phyloP scores from a whole-genome alignment of 2,113 vertebrate species.

The Tenebrosternarchus preto region DNA sequence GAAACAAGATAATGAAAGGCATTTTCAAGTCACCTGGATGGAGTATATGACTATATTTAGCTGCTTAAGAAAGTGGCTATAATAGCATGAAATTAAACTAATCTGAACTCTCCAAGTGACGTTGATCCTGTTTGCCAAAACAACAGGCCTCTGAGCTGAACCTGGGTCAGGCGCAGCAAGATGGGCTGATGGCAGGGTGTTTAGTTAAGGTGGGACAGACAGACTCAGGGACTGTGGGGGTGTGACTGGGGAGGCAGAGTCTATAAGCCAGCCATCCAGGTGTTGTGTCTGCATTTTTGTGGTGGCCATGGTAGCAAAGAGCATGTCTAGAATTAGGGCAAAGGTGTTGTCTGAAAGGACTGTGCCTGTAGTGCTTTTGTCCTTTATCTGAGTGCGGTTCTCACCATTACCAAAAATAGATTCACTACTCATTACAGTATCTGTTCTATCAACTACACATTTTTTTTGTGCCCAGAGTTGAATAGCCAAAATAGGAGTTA shows the following conservation, averaged over 20 bases:
- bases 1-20: not conserved
- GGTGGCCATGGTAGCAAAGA: slow-evolving; percentile 53
- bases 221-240: not conserved
- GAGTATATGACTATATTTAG: not conserved
- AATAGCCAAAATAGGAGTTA: no score
- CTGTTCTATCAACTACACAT: not conserved
- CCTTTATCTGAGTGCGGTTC: not conserved
- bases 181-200: not conserved
- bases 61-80: not conserved
- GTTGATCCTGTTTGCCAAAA: not conserved
- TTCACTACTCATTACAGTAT: not conserved
- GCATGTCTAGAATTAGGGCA: slow-evolving; percentile 31
- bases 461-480: not conserved
- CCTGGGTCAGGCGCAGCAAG: not conserved
- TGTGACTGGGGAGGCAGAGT: slow-evolving; percentile 26
- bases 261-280: slow-evolving; percentile 59
- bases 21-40: not conserved
- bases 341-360: slow-evolving; percentile 46
- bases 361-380: slow-evolving; percentile 44
- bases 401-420: not conserved
- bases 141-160: not conserved
- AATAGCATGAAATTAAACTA: slow-evolving; percentile 3
- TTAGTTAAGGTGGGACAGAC: slow-evolving; percentile 9
- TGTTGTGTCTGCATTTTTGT: slow-evolving; percentile 70
- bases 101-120: not conserved